A percentile compares a stretch with the other conserved stretches of the same genome.
These are phyloP conservation scores for Lagocephalus sceleratus DNA, from an alignment of 2,797 vertebrate genomes.

Conservation along the genomic window DNA sequence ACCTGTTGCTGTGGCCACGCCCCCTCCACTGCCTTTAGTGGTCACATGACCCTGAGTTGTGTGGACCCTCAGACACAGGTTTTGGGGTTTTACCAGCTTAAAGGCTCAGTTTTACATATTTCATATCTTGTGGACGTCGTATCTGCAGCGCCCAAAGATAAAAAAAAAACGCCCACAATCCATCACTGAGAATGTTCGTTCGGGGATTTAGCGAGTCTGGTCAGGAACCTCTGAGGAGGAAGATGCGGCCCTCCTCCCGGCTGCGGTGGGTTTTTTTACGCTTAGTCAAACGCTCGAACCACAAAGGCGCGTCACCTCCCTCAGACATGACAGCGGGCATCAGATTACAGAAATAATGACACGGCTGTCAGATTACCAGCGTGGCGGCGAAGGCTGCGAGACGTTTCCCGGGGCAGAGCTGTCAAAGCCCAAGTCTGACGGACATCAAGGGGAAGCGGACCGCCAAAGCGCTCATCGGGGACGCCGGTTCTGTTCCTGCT, in stretches of 20 bases:
- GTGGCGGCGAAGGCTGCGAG: conserved; percentile 26
- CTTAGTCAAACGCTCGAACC: conserved; percentile 38
- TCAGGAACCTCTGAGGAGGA: neutral
- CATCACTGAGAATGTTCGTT: conserved; percentile 3
- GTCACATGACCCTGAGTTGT: too few relatives aligned
- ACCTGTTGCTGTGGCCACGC: too few relatives aligned
- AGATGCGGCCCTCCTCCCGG: neutral
- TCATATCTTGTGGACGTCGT: too few relatives aligned
- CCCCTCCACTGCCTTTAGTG: too few relatives aligned
- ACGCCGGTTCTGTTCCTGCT: conserved; percentile 34
- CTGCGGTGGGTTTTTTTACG: conserved; percentile 26
- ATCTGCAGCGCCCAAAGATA: neutral
- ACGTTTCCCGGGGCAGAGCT: conserved; percentile 52
- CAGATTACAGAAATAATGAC: conserved; percentile 45
- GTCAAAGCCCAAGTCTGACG: conserved; percentile 50
- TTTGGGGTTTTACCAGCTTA: too few relatives aligned
- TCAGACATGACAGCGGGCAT: conserved; percentile 52
- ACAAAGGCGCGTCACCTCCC: conserved; percentile 35
- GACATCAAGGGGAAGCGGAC: conserved; percentile 42
- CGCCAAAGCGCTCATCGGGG: conserved; percentile 30
- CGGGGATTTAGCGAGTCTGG: conserved; percentile 12
- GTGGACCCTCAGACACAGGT: too few relatives aligned
- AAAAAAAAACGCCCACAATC: too few relatives aligned
- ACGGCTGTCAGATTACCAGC: conserved; percentile 35
- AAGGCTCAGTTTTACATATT: too few relatives aligned